phyloP scores from a whole-genome alignment of 2,888 invertebrate genomes.

The Carabus problematicus region DNA sequence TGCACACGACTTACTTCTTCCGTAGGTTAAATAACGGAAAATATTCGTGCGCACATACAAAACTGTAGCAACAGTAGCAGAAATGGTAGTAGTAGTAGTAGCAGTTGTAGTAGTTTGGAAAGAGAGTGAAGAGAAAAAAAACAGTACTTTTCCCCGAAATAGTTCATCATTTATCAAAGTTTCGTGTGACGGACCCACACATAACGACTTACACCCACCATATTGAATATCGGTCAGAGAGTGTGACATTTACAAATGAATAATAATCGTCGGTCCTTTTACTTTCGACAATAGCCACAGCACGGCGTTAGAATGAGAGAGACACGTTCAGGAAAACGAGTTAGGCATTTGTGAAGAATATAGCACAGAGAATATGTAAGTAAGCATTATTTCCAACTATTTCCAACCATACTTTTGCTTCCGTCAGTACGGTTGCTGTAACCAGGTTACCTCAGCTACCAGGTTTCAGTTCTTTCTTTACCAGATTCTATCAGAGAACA shows the following conservation, averaged over 20 bases:
- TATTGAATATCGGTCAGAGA: slow-evolving; percentile 60
- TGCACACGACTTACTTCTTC: neutral
- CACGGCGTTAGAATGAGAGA: slow-evolving; percentile 46
- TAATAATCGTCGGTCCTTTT: slow-evolving; percentile 60
- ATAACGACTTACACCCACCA: slow-evolving; percentile 56
- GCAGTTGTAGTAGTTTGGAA: too few species aligned
- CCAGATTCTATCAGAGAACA: too few species aligned
- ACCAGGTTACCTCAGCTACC: too few species aligned
- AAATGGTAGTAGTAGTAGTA: too few species aligned
- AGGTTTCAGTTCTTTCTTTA: too few species aligned
- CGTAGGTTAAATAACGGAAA: slow-evolving; percentile 29
- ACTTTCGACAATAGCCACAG: slow-evolving; percentile 56
- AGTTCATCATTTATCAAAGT: slow-evolving; percentile 60
- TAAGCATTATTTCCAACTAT: too few species aligned
- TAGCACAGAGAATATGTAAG: too few species aligned
- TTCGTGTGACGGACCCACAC: slow-evolving; percentile 55
- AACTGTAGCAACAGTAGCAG: neutral
- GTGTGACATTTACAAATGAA: slow-evolving; percentile 62
- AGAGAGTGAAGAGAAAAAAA: slow-evolving; percentile 45
- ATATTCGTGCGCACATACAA: slow-evolving; percentile 31
- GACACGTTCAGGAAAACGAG: too few species aligned
- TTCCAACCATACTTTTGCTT: too few species aligned
- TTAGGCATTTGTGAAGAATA: too few species aligned
- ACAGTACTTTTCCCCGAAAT: slow-evolving; percentile 58
- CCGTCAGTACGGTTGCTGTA: too few species aligned